Conservation (phyloP, 2,888 invertebrate genomes). For the Beris chalybata region DNA sequence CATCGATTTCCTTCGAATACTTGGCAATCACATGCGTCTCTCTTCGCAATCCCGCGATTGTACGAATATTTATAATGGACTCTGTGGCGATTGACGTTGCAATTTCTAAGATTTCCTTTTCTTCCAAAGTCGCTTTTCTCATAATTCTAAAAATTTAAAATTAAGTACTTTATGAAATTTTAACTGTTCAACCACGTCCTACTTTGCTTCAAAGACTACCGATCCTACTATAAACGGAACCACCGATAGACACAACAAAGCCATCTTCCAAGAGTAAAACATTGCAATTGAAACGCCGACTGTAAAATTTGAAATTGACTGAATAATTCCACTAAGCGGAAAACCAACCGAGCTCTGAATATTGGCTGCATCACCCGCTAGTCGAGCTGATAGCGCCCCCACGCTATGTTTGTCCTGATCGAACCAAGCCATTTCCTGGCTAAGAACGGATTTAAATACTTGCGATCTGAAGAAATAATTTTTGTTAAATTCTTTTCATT, state of each 20-base stretch:
- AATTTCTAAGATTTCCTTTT: conserved; percentile 65
- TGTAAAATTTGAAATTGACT: conserved; percentile 66
- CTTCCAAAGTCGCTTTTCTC: conserved; percentile 62
- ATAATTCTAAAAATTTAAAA: conserved; percentile 55
- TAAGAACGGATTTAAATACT: conserved; percentile 66
- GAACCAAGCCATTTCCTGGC: conserved; percentile 76
- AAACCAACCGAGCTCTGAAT: conserved; percentile 75
- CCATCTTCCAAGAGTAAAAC: conserved; percentile 71
- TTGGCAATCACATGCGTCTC: conserved; percentile 64
- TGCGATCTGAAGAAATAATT: conserved; percentile 42
- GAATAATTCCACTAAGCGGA: conserved; percentile 68
- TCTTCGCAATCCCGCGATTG: conserved; percentile 64
- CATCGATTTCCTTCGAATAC: conserved; percentile 61
- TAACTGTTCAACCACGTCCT: background rate
- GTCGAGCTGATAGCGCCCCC: conserved; percentile 68
- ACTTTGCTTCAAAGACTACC: conserved; percentile 65
- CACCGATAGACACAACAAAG: conserved; percentile 66
- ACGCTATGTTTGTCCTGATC: conserved; percentile 69
- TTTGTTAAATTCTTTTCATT: background rate
- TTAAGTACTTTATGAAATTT: background rate
- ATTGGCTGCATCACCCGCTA: conserved; percentile 72
- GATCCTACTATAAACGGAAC: conserved; percentile 69
- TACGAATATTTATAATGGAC: conserved; percentile 71
- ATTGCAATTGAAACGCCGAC: conserved; percentile 65
- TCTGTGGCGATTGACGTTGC: conserved; percentile 74